Base-by-base conservation (phyloP, 2,888 invertebrate genomes). In the Stegophylla sp. region DNA sequence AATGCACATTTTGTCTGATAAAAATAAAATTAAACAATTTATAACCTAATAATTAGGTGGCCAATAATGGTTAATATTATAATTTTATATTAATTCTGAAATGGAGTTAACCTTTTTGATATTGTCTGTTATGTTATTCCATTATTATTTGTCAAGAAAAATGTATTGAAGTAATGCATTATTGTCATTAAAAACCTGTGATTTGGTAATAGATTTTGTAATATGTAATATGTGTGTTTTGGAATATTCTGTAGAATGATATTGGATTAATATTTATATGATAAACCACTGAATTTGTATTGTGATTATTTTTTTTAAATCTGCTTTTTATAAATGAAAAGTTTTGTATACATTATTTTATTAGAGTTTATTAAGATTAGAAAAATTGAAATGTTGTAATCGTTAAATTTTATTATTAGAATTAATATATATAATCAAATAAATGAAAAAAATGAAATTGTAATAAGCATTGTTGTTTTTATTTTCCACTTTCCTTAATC, bases 271-370 rank as follows among this genome's bases (percentile, higher is more conserved):
- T 17, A n/a, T n/a, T 20, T 12, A 45, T n/a, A 43, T 43, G 23
- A 67, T 41, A 45, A 45, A 23, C 3, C 43, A 66, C 45, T 45
- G 12, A 45, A 10, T 45, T 67, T 66, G 23, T 67, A 67, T 67
- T 66, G 67, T 45, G 67, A 59, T 59, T 73, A 73, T 73, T 73
- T 71, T 71, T 71, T 51, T 26, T 43, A 73, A n/a, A 45, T 12
- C 59, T 43, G 61, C 59, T 61, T 61, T 72, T 72, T 73, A 45
- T 61, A 73, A 45, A 59, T 43, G 10, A 26, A 45, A 48, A 45
- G 73, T 73, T 61, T 73, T 72, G 56, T 73, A 41, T 45, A 61
- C 56, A 59, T 28, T 43, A 17, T 43, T 73, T 73, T 48, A 45
- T 28, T 59, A 59, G 59, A 61, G 17, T 61, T 73, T 12, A 59